Percentiles rank a stretch among this genome's conserved stretches.
Conservation (phyloP, 2,113 vertebrate genomes). For the Sceloporus undulatus region DNA sequence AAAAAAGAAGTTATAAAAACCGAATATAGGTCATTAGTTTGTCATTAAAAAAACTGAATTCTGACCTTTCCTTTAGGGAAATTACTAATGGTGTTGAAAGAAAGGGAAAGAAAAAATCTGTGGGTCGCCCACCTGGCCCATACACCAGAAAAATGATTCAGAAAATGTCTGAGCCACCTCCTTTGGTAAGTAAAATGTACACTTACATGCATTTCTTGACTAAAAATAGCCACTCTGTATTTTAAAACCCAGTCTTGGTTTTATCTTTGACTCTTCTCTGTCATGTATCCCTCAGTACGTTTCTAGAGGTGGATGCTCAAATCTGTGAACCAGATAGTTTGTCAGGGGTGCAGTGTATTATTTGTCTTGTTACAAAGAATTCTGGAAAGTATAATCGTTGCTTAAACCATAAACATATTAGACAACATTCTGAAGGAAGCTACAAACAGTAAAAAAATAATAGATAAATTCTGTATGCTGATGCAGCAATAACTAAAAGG, state of each 20-base stretch:
- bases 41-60: conserved; percentile 40
- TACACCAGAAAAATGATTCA: conserved; percentile 87
- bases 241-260: neutral
- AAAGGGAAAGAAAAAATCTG: conserved; percentile 92
- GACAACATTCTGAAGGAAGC: neutral
- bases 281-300: neutral
- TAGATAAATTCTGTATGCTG: neutral
- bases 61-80: conserved; percentile 77
- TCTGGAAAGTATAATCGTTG: neutral
- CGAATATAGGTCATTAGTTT: neutral
- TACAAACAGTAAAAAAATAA: neutral
- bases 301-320: neutral
- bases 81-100: conserved; percentile 90
- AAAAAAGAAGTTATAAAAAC: conserved; percentile 2
- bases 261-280: too few relatives aligned
- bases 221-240: conserved; percentile 29
- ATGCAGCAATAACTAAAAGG: neutral
- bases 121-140: conserved; percentile 85
- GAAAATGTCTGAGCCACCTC: conserved; percentile 78
- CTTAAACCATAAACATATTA: neutral
- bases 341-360: too few relatives aligned
- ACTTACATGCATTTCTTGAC: neutral
- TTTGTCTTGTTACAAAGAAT: neutral
- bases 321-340: neutral
- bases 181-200: conserved; percentile 76